Conservation (phyloP, 2,113 vertebrate genomes). For the Phyllopteryx taeniolatus region DNA sequence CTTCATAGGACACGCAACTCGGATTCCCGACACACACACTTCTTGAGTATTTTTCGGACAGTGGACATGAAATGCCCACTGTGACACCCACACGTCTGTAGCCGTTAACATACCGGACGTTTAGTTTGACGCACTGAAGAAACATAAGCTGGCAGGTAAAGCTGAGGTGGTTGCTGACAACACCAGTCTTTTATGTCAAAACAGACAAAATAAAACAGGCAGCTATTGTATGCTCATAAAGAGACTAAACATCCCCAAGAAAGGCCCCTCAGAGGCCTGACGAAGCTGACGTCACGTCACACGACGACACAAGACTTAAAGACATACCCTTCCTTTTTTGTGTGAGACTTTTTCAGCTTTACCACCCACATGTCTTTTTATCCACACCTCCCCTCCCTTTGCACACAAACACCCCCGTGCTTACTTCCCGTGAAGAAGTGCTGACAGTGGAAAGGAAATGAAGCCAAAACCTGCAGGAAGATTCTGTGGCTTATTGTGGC, state of each 20-base stretch:
- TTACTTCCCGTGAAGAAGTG: conserved; percentile 51
- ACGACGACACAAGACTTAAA: conserved; percentile 22
- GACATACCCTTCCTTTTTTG: conserved; percentile 5
- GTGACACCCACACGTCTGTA: conserved; percentile 26
- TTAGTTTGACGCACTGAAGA: conserved; percentile 50
- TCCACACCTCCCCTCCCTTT: conserved; percentile 6
- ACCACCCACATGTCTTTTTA: conserved; percentile 21
- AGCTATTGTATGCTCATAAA: conserved; percentile 47
- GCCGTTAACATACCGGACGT: conserved; percentile 24
- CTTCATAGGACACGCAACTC: neutral
- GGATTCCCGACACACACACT: neutral
- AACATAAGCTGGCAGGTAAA: conserved; percentile 56
- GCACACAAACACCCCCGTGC: conserved; percentile 22
- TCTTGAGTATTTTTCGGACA: too few species aligned
- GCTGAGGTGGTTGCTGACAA: conserved; percentile 44
- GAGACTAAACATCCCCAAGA: conserved; percentile 45
- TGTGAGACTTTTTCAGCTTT: conserved; percentile 19
- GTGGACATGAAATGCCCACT: neutral
- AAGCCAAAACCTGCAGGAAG: conserved; percentile 23
- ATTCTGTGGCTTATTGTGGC: conserved; percentile 36
- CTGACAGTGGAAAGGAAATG: conserved; percentile 54
- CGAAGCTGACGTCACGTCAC: conserved; percentile 30
- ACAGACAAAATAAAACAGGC: conserved; percentile 61
- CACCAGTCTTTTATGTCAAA: conserved; percentile 53
- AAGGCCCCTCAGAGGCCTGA: conserved; percentile 28